Evolutionary conservation across 2,113 vertebrate genomes (phyloP).

Genomic region (Siniperca knerii): DNA sequence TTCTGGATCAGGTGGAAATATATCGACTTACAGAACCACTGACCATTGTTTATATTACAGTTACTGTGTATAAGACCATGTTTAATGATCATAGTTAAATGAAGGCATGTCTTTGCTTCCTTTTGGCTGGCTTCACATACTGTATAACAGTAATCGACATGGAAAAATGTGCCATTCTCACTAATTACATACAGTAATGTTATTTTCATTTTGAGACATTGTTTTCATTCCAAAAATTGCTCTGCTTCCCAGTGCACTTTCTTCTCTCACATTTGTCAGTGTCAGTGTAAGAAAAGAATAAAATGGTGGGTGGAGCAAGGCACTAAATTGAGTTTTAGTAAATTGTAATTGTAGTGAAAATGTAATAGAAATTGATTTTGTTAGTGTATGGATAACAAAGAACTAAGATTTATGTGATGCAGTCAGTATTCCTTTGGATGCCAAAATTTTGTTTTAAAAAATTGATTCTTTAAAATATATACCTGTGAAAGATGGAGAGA

Average conservation of each 20-base stretch:
- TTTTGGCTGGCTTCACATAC: not conserved
- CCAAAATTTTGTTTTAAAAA: not conserved
- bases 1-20: not conserved
- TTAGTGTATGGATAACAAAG: too few species aligned
- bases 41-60: not conserved
- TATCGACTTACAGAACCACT: not conserved
- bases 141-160: not conserved
- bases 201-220: not conserved
- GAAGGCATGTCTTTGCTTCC: not conserved
- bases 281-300: not conserved
- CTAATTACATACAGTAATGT: not conserved
- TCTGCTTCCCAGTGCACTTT: not conserved
- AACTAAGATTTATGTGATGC: not conserved
- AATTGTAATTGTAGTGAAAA: not conserved
- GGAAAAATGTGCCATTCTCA: not conserved
- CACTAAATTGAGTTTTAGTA: not conserved
- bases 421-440: not conserved
- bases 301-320: not conserved
- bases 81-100: constrained; percentile 16
- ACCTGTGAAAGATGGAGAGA: not conserved
- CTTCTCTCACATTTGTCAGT: not conserved
- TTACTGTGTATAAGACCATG: not conserved
- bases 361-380: not conserved
- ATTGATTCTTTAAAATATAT: not conserved
- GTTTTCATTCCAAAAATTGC: not conserved